Base-by-base conservation (phyloP, 2,888 invertebrate genomes). In the Neoascia interrupta region DNA sequence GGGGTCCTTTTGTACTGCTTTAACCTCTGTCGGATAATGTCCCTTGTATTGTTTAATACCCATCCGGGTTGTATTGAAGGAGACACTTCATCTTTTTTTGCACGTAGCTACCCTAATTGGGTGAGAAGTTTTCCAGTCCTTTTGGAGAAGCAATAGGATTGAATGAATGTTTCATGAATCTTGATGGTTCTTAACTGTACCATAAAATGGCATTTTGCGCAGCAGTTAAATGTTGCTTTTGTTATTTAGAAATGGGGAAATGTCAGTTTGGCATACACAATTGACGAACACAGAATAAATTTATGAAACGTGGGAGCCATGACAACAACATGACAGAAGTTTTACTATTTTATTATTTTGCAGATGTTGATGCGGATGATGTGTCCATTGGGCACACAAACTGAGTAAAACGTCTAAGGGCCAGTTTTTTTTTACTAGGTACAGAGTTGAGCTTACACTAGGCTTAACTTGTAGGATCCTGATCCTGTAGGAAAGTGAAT, bases 141-240 rank as follows among this genome's bases (percentile, higher is more conserved):
- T n/a, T n/a, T n/a, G n/a, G 28, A 15, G 15, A 36, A 13, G 13
- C 4, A n/a, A 34, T 18, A 28, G 13, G 28, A 19, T n/a, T n/a
- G n/a, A n/a, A n/a, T n/a, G n/a, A n/a, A n/a, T 13, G 43, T 19
- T 2, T 31, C 6, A 63, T 51, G 49, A 21, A 10, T 11, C 21
- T 49, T 68, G 23, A 47, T 21, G 18, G 26, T n/a, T n/a, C n/a
- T 43, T 21, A 21, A 53, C 26, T n/a, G 45, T 34, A 26, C 2
- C 4, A 31, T 26, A 28, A 64, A 45, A 63, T 76, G 68, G 58
- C 58, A 72, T 72, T 72, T 75, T 72, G 56, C 69, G 72, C 61
- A 56, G 76, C 76, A 58, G 61, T 36, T 49, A 47, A n/a, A 36
- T 61, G 31, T 53, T 26, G 26, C 16, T 16, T 34, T 5, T n/a